Conservation (phyloP, 2,113 vertebrate species). For the Philantomba maxwellii region DNA sequence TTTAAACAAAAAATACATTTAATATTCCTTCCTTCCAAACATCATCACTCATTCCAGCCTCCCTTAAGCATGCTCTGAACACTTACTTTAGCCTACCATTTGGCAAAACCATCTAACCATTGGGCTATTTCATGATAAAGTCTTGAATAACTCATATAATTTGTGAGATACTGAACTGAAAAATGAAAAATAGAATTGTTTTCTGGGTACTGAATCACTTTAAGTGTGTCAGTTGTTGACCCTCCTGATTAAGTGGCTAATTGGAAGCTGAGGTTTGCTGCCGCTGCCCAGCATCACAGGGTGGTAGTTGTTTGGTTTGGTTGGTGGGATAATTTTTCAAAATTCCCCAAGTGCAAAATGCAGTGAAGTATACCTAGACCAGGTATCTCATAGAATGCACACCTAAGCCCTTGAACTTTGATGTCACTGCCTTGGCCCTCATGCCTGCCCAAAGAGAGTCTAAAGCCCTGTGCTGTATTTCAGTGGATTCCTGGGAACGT, state of each 20-base stretch:
- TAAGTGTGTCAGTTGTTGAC: neutral
- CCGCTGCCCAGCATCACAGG: neutral
- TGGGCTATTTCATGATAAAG: neutral
- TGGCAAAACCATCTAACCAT: neutral
- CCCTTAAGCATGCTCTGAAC: neutral
- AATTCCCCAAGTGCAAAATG: neutral
- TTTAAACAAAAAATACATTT: neutral
- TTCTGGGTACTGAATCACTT: neutral
- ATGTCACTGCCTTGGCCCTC: neutral
- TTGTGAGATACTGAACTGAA: neutral
- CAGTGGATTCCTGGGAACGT: neutral
- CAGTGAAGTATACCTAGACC: neutral
- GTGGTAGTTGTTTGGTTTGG: neutral
- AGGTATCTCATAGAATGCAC: neutral
- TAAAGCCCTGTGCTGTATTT: neutral
- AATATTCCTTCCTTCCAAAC: neutral
- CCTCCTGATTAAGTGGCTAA: neutral
- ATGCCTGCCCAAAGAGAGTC: neutral
- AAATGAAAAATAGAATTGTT: neutral
- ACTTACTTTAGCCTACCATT: neutral
- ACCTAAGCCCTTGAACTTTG: neutral
- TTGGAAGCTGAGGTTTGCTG: neutral
- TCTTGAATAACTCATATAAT: neutral
- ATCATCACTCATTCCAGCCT: neutral
- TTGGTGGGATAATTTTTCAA: neutral